Evolutionary conservation across 2,113 vertebrate species (phyloP).

Genomic region (Ramphastos sulfuratus): DNA sequence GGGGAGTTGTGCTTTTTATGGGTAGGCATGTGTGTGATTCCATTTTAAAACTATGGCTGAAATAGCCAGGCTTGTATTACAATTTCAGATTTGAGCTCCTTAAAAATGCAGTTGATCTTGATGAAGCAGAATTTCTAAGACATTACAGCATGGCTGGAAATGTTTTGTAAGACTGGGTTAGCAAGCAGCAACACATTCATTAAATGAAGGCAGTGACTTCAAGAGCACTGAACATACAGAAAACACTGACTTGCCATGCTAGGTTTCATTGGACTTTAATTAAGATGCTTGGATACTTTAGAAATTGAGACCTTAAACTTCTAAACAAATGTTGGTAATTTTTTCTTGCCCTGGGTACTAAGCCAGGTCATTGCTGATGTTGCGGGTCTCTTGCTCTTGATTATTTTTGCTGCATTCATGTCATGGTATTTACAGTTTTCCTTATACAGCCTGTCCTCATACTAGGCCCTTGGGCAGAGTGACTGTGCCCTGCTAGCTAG

Average conservation of each 20-base stretch:
- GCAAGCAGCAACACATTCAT: conserved; percentile 1
- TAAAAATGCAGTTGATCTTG: not conserved
- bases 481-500: not conserved
- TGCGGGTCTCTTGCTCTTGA: not conserved
- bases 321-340: not conserved
- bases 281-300: not conserved
- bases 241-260: not conserved
- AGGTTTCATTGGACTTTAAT: not conserved
- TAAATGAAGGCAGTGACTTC: not conserved
- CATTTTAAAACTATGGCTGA: not conserved
- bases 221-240: not conserved
- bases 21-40: not conserved
- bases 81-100: not conserved
- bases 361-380: not conserved
- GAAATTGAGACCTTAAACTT: not conserved
- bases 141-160: conserved; percentile 27
- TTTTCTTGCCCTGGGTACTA: not conserved
- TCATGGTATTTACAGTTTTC: not conserved
- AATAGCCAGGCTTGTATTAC: not conserved
- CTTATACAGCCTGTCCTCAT: not conserved
- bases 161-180: not conserved
- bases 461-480: not conserved
- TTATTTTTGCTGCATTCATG: not conserved
- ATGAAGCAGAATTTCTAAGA: conserved; percentile 21
- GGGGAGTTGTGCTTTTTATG: not conserved